phyloP scores from a whole-genome alignment of 2,888 invertebrate species.

The Orchestes rusci region DNA sequence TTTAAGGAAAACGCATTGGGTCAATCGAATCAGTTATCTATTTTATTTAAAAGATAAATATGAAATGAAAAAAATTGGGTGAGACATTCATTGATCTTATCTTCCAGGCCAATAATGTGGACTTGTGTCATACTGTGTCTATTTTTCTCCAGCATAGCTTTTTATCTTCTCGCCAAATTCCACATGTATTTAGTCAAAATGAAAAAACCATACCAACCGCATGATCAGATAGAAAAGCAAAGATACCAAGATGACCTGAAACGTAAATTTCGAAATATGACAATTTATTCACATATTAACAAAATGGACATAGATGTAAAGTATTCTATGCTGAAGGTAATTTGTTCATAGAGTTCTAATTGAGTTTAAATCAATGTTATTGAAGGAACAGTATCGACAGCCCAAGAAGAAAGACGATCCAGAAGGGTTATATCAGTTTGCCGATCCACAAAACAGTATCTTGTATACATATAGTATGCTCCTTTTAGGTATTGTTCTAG shows the following conservation, averaged over 20 bases:
- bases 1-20: too few species aligned
- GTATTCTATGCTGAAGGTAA: conserved; percentile 36
- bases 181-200: conserved; percentile 44
- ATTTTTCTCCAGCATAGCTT: conserved; percentile 57
- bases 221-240: too few species aligned
- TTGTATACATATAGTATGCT: conserved; percentile 78
- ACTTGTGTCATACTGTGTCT: conserved; percentile 61
- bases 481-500: conserved; percentile 49
- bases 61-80: not conserved
- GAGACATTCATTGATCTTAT: not conserved
- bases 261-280: conserved; percentile 32
- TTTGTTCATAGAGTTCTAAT: not conserved
- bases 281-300: conserved; percentile 28
- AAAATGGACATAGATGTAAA: conserved; percentile 34
- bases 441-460: conserved; percentile 64
- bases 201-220: too few species aligned
- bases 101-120: conserved; percentile 55
- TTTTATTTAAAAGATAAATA: not conserved
- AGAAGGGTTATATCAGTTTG: conserved; percentile 61
- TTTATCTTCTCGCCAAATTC: conserved; percentile 57
- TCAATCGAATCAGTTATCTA: too few species aligned
- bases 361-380: not conserved
- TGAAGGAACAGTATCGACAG: conserved; percentile 29
- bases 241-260: too few species aligned
- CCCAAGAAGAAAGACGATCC: conserved; percentile 35